Evolutionary conservation across 2,113 vertebrate species (phyloP), one percentile per base, ranked within the genome.

Genomic region (Ameiurus melas): DNA sequence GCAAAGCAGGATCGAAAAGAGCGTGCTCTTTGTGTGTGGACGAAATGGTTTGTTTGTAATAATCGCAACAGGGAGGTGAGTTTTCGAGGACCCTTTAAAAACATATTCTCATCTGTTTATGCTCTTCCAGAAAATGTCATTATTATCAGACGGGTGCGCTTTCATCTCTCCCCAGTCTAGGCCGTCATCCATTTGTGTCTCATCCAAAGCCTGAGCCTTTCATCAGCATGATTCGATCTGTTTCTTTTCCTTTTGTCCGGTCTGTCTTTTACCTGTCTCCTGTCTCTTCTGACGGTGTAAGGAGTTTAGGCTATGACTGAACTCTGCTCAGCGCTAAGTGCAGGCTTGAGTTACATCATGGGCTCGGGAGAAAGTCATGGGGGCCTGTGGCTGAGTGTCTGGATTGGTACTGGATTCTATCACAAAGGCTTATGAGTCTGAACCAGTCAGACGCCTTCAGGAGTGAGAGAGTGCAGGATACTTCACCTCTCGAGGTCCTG

Each of bases 181-280:
- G 77, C 80, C 68, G 57, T 80, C 86, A 39, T 91, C 90, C 87
- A 89, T 90, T 90, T 91, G 86, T 47, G 68, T 90, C 92, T 90
- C 71, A 5, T 90, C 84, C 87, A 75, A 80, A 86, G 62, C 86
- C 36, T 12, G 5, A 66, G 51, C 73, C 92, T 92, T 92, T 92
- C 91, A 92, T 92, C 91, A 91, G 86, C 53, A 66, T 87, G 85
- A 92, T 91, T 90, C 75, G 85, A 92, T 92, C 89, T 83, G 89
- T 83, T 86, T 85, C 84, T 84, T 86, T 62, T 84, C 80, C 80
- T 62, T 87, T 88, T 84, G 66, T 87, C 85, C 25, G 3, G 60
- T 60, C 87, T 77, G 71, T 84, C 57, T 88, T 87, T 73, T 79
- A 82, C 77, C 60, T 89, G 84, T 81, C 60, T 89, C 62, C 80